A percentile compares a stretch with the other conserved stretches of the same genome.
Conservation (phyloP, 2,888 invertebrate species). For the Acronicta psi region DNA sequence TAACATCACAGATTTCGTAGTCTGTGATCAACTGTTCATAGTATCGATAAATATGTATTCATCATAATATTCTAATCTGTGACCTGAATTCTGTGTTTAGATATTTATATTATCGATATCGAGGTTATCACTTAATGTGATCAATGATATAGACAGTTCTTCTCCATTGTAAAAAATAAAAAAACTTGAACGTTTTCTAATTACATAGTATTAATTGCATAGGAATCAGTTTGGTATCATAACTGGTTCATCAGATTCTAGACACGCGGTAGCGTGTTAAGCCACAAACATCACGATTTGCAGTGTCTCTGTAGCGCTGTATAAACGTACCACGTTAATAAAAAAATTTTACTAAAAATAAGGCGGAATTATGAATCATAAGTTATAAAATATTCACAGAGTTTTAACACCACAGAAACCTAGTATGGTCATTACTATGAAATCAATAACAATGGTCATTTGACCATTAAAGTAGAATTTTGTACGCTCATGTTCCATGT, state of each 20-base stretch:
- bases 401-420: not conserved
- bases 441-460: slow-evolving; percentile 15
- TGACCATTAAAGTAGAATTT: slow-evolving; percentile 22
- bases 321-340: no score
- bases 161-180: not conserved
- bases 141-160: slow-evolving; percentile 8
- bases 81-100: slow-evolving; percentile 32
- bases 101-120: slow-evolving; percentile 25
- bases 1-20: slow-evolving; percentile 11
- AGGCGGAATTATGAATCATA: no score
- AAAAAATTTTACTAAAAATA: no score
- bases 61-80: slow-evolving; percentile 21
- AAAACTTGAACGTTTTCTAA: not conserved
- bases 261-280: no score
- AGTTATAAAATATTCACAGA: not conserved
- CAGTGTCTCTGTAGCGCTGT: no score
- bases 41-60: slow-evolving; percentile 1
- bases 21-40: not conserved
- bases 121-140: slow-evolving; percentile 24
- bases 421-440: not conserved
- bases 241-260: no score
- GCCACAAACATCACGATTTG: no score
- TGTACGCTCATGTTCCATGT: slow-evolving; percentile 29
- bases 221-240: no score
- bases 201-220: no score